Evolutionary conservation across 2,113 vertebrate genomes (phyloP).

Genomic region (Neotoma lepida): DNA sequence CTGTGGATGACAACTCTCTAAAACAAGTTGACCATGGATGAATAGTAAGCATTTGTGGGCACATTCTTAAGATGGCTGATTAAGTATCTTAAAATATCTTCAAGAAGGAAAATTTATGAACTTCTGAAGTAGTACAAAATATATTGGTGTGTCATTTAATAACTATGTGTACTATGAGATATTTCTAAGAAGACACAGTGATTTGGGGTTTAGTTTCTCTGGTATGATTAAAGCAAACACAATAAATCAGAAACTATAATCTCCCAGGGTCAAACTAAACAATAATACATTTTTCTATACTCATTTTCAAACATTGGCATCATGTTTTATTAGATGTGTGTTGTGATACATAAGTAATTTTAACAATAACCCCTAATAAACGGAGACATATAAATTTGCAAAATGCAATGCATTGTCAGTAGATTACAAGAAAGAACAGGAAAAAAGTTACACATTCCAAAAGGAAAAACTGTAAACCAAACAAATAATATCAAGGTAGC

Average conservation of each 20-base stretch:
- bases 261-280: constrained; percentile 8
- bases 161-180: neutral
- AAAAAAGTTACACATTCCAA: neutral
- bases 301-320: neutral
- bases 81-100: constrained; percentile 34
- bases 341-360: neutral
- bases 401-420: neutral
- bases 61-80: constrained; percentile 6
- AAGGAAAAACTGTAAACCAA: neutral
- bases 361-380: neutral
- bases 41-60: neutral
- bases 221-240: constrained; percentile 13
- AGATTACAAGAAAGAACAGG: constrained; percentile 1
- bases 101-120: constrained; percentile 33
- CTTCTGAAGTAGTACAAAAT: constrained; percentile 5
- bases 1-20: neutral
- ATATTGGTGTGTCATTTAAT: neutral
- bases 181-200: constrained; percentile 5
- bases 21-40: neutral
- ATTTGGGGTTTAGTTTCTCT: neutral
- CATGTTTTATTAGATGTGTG: neutral
- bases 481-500: constrained; percentile 28
- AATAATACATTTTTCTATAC: constrained; percentile 27
- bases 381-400: neutral
- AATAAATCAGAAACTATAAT: constrained; percentile 13